These are phyloP conservation scores for Lymantria monacha DNA, from an alignment of 2,888 invertebrate genomes.

Conservation along the genomic window DNA sequence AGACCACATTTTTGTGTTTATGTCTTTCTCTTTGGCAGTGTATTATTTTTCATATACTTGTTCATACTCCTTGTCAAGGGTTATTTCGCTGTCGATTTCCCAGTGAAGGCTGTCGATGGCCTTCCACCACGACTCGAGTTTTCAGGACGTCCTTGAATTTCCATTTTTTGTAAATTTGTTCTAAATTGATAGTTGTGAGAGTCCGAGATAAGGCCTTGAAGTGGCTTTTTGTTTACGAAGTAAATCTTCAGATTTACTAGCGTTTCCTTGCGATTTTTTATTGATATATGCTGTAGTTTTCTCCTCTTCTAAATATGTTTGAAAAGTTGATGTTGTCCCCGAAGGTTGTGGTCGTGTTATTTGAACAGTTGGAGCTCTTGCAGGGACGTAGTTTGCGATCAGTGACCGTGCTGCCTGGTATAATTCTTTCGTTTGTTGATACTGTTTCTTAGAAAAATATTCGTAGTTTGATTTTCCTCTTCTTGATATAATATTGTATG, in stretches of 20 bases:
- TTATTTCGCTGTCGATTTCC: neutral
- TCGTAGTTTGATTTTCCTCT: neutral
- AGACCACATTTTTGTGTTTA: no score
- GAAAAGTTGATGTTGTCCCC: no score
- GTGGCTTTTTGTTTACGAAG: neutral
- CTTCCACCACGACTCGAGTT: constrained; percentile 2
- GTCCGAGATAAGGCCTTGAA: constrained; percentile 2
- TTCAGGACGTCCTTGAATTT: constrained; percentile 2
- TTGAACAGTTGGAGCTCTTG: no score
- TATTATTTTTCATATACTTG: neutral
- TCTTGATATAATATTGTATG: no score
- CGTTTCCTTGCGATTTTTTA: constrained; percentile 2
- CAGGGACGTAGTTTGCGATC: neutral
- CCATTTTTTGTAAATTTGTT: constrained; percentile 2
- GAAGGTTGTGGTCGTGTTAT: no score
- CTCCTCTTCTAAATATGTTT: no score
- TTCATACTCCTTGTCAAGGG: no score
- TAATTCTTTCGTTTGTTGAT: neutral
- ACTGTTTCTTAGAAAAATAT: constrained; percentile 3
- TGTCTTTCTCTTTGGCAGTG: neutral
- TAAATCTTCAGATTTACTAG: no score
- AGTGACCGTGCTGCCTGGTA: constrained; percentile 2
- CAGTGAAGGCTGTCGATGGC: no score
- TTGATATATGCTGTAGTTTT: neutral
- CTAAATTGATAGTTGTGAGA: no score